A percentile compares a stretch with the other conserved stretches of the same genome.
These are phyloP conservation scores for Tetramorium alpestre DNA, from an alignment of 1,140 invertebrate genomes.

Conservation along the genomic window DNA sequence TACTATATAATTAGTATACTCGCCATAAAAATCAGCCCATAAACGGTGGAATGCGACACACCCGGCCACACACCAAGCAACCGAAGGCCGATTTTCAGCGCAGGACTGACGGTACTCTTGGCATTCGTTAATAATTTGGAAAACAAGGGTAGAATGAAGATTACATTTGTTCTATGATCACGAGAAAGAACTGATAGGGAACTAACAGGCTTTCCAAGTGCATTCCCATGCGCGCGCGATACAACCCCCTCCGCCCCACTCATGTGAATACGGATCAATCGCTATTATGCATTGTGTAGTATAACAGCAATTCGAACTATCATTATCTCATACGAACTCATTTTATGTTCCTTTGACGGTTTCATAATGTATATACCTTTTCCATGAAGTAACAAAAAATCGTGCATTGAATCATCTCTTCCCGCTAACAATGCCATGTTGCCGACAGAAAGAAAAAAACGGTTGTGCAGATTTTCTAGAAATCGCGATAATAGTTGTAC, in stretches of 20 bases:
- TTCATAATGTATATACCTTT: background rate
- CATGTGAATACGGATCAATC: background rate
- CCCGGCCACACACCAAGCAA: slow-evolving; percentile 29
- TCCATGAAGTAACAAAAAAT: background rate
- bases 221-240: background rate
- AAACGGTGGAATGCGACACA: background rate
- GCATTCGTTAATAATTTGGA: slow-evolving; percentile 4
- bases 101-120: background rate
- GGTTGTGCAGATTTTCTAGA: background rate
- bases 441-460: background rate
- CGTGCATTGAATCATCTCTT: background rate
- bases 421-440: background rate
- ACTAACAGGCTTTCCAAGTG: background rate
- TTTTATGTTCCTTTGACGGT: background rate
- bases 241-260: background rate
- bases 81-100: slow-evolving; percentile 7
- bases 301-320: background rate
- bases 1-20: slow-evolving; percentile 8
- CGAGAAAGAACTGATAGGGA: background rate
- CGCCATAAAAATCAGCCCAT: background rate
- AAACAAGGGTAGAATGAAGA: background rate
- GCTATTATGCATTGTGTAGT: slow-evolving; percentile 2
- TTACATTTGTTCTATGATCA: slow-evolving; percentile 16
- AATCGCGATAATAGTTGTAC: background rate
- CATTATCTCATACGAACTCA: background rate